phyloP scores from a whole-genome alignment of 2,888 invertebrate genomes.

The Sinotaia quadrata region DNA sequence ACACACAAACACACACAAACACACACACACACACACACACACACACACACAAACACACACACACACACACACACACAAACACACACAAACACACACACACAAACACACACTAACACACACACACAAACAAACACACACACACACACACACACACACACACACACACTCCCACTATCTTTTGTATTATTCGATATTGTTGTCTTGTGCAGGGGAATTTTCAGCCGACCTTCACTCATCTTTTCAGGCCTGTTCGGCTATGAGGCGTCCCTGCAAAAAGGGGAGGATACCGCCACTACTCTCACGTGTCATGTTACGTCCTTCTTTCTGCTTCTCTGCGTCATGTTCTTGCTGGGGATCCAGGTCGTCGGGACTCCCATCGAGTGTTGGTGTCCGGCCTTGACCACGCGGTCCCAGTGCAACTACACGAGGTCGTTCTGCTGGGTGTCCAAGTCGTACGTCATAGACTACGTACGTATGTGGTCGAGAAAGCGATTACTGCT shows the following conservation, averaged over 20 bases:
- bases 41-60: no score
- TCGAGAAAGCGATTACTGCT: no score
- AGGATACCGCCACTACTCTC: constrained; percentile 6
- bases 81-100: no score
- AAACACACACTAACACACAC: no score
- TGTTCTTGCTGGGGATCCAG: constrained; percentile 34
- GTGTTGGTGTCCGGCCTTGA: constrained; percentile 62
- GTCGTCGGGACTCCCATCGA: constrained; percentile 58
- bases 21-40: no score
- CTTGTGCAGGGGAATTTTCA: neutral
- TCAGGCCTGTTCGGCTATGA: neutral
- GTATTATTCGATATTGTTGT: no score
- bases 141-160: no score
- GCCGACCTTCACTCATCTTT: neutral
- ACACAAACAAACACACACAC: no score
- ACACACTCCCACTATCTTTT: no score
- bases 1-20: no score
- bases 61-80: no score
- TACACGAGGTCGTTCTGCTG: constrained; percentile 42
- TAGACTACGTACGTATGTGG: constrained; percentile 23
- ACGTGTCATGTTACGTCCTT: neutral
- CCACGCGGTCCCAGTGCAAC: constrained; percentile 50
- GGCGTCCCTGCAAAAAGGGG: neutral
- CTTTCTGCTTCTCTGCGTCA: neutral
- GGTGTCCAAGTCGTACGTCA: constrained; percentile 38